phyloP scores from a whole-genome alignment of 2,888 invertebrate genomes.

The Troides helena region DNA sequence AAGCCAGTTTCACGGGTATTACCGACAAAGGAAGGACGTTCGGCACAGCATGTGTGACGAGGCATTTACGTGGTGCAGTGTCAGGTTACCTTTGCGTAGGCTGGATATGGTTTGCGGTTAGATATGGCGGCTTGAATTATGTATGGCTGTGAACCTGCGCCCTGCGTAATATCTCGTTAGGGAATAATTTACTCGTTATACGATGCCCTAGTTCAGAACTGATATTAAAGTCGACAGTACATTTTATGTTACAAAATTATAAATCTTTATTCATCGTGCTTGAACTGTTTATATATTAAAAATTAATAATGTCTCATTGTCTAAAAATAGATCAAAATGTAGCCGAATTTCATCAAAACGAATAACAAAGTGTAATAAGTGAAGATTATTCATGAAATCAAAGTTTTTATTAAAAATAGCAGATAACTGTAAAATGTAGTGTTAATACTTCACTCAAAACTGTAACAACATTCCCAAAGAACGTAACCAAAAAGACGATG shows the following conservation, averaged over 20 bases:
- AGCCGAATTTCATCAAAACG: neutral
- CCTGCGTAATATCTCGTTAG: neutral
- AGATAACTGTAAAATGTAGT: neutral
- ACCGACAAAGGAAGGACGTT: conserved; percentile 42
- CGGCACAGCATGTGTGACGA: conserved; percentile 35
- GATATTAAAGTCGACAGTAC: neutral
- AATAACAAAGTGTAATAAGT: neutral
- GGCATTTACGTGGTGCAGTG: conserved; percentile 39
- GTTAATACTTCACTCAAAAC: conserved; percentile 2
- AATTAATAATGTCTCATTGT: neutral
- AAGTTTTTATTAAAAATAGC: neutral
- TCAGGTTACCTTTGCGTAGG: conserved; percentile 40
- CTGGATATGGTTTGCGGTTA: conserved; percentile 16
- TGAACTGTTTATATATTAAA: neutral
- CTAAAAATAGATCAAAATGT: conserved; percentile 8
- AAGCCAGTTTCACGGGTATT: conserved; percentile 47
- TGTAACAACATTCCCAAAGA: conserved; percentile 26
- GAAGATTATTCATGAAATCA: neutral
- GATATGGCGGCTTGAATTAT: conserved; percentile 18
- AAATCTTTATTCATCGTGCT: no score
- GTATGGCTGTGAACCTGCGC: conserved; percentile 16
- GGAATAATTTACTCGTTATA: conserved; percentile 1
- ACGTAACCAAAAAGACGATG: conserved; percentile 26
- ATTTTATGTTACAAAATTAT: neutral
- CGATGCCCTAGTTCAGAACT: neutral